Conservation (phyloP, 2,797 vertebrate species). For the Pseudocheirus occidentalis region DNA sequence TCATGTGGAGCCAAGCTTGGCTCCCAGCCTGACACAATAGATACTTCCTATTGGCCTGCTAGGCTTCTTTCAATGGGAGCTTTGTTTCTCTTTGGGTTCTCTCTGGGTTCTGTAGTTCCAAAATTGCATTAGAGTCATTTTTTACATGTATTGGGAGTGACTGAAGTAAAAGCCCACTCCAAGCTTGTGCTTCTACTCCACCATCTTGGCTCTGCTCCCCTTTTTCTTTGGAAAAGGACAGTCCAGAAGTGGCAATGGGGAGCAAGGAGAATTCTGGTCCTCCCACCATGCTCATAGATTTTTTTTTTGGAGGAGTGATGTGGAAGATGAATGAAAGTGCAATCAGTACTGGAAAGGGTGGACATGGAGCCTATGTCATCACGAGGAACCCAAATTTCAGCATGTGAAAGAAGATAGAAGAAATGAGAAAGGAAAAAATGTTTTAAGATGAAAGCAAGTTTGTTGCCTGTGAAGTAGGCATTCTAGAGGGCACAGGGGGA, state of each 20-base stretch:
- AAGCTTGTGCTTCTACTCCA: too few species aligned
- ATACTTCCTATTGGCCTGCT: too few species aligned
- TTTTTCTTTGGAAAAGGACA: background rate
- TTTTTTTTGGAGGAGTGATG: background rate
- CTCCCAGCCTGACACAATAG: too few species aligned
- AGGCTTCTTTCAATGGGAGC: too few species aligned
- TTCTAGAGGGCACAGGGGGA: background rate
- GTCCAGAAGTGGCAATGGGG: background rate
- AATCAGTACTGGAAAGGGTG: background rate
- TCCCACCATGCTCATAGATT: background rate
- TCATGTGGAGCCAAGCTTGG: too few species aligned
- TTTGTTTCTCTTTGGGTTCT: too few species aligned
- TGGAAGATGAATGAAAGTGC: background rate
- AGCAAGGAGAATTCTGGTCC: background rate
- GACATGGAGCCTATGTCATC: background rate
- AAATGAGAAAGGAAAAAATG: background rate
- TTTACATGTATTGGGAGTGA: too few species aligned
- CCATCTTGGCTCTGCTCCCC: too few species aligned
- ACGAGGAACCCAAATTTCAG: background rate
- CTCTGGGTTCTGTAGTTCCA: too few species aligned
- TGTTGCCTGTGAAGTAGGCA: background rate
- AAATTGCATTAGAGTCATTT: too few species aligned
- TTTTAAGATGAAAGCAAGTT: background rate
- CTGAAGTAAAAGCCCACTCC: too few species aligned
- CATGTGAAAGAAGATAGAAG: background rate